Conservation (phyloP, 2,888 invertebrate genomes). For the Pristionchus japonicus region DNA sequence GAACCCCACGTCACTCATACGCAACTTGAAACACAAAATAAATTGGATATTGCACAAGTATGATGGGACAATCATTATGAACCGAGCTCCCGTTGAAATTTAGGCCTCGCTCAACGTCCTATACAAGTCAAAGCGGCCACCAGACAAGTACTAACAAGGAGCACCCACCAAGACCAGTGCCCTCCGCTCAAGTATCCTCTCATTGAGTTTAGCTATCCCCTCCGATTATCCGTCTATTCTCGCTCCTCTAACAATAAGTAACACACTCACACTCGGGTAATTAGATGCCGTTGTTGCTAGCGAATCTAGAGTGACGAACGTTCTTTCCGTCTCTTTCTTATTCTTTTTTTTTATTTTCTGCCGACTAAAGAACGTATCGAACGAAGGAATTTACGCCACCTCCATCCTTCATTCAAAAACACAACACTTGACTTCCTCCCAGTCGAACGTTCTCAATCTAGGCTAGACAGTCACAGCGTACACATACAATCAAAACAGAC, state of each 20-base stretch:
- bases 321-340: not conserved
- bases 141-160: not conserved
- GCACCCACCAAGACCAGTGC: not conserved
- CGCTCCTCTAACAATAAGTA: not conserved
- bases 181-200: not conserved
- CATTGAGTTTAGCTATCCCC: not conserved
- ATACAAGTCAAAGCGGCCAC: too few relatives aligned
- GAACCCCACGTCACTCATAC: too few relatives aligned
- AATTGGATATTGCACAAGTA: too few relatives aligned
- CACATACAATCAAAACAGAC: not conserved
- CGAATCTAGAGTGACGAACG: not conserved
- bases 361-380: too few relatives aligned
- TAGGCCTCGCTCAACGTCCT: too few relatives aligned
- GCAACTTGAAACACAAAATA: too few relatives aligned
- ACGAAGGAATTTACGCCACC: not conserved
- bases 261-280: slow-evolving; percentile 7
- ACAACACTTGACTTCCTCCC: not conserved
- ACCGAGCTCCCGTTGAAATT: too few relatives aligned
- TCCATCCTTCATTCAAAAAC: not conserved
- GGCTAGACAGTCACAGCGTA: not conserved
- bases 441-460: not conserved
- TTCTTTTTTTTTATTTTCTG: not conserved
- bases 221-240: too few relatives aligned
- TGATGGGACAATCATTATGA: too few relatives aligned
- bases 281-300: slow-evolving; percentile 8